A percentile compares a stretch with the other conserved stretches of the same genome.
These are phyloP conservation scores for Potamarius usumacintae DNA, from an alignment of 2,113 vertebrate species.

Conservation along the genomic window DNA sequence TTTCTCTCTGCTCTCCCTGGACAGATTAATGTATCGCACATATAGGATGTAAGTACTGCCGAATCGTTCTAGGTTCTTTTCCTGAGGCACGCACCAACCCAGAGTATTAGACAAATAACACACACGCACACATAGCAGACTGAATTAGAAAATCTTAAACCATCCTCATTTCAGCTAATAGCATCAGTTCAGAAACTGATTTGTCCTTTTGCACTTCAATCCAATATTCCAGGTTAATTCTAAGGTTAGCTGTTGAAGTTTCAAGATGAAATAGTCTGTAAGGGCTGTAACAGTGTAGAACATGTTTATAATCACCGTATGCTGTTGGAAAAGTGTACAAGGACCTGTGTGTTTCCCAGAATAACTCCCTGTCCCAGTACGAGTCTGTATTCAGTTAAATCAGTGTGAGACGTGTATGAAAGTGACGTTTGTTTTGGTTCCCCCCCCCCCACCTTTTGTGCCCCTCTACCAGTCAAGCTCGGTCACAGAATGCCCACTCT, in stretches of 20 bases:
- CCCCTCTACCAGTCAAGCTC: slow-evolving; percentile 82
- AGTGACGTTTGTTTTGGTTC: neutral
- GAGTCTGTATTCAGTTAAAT: neutral
- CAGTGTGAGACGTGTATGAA: neutral
- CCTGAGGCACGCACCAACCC: slow-evolving; percentile 33
- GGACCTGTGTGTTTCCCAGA: neutral
- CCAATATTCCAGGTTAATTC: neutral
- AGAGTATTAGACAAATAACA: neutral
- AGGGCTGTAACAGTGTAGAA: neutral
- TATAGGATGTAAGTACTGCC: slow-evolving; percentile 99
- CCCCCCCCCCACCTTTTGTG: neutral
- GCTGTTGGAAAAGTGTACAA: slow-evolving; percentile 35
- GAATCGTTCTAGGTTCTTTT: slow-evolving; percentile 48
- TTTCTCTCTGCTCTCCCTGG: slow-evolving; percentile 89
- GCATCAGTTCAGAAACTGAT: neutral
- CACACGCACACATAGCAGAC: neutral
- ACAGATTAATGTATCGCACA: slow-evolving; percentile 99
- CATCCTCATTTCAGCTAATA: slow-evolving; percentile 11
- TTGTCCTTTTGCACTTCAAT: slow-evolving; percentile 23
- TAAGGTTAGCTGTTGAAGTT: neutral
- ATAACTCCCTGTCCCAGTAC: neutral
- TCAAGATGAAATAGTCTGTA: neutral
- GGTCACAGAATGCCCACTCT: slow-evolving; percentile 81
- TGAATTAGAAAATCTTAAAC: neutral
- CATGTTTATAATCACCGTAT: neutral